A percentile compares a stretch with the other conserved stretches of the same genome.
phyloP scores from a whole-genome alignment of 2,888 invertebrate genomes.

The Drosophila parthenogenetica region DNA sequence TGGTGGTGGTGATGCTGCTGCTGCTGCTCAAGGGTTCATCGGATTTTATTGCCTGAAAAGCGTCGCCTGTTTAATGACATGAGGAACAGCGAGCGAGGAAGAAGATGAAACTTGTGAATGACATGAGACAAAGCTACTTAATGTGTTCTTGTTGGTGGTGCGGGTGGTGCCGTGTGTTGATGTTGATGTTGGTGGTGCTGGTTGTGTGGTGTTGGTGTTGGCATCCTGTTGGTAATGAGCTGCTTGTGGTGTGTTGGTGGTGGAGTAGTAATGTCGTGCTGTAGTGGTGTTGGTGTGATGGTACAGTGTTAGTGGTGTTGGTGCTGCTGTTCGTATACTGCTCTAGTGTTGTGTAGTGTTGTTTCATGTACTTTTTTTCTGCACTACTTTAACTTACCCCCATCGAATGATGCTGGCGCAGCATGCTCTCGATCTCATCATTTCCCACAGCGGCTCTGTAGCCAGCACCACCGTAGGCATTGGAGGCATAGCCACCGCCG shows the following conservation, averaged over 20 bases:
- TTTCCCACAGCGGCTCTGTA: constrained; percentile 77
- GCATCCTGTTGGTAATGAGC: too few species aligned
- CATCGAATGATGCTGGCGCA: constrained; percentile 67
- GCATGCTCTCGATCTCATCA: constrained; percentile 77
- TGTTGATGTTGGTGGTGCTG: not conserved
- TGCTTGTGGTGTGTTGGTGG: too few species aligned
- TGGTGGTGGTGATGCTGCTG: constrained; percentile 27
- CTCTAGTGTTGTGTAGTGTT: not conserved
- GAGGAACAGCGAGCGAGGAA: constrained; percentile 55
- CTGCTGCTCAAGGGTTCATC: constrained; percentile 24
- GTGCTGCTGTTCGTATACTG: too few species aligned
- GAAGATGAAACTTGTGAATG: constrained; percentile 74
- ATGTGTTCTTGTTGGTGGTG: constrained; percentile 12
- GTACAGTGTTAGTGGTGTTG: too few species aligned
- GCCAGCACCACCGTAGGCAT: constrained; percentile 41
- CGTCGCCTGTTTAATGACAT: constrained; percentile 85
- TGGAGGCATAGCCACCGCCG: constrained; percentile 59
- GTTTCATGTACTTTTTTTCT: not conserved
- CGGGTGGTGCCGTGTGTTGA: constrained; percentile 3
- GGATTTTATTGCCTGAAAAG: constrained; percentile 83
- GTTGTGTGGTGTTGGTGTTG: too few species aligned
- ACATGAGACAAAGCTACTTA: constrained; percentile 66
- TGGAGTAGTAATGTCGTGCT: too few species aligned
- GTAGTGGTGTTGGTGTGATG: too few species aligned
- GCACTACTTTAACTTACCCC: constrained; percentile 64